Evolutionary conservation across 2,888 invertebrate species (phyloP).

Genomic region (Chelonus formosanus): DNA sequence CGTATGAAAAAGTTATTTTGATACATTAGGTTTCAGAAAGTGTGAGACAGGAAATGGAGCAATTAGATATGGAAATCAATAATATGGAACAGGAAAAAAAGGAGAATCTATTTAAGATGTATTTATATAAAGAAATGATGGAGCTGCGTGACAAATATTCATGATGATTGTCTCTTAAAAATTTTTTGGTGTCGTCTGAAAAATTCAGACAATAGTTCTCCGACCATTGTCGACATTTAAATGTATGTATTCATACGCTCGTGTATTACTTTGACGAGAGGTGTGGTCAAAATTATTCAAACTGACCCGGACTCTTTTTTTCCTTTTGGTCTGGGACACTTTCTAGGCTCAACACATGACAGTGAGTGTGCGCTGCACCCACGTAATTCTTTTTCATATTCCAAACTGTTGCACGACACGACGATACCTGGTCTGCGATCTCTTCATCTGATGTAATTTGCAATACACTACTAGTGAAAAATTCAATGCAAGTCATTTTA

Average conservation of each 20-base stretch:
- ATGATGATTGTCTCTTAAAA: no score
- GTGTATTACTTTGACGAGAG: conserved; percentile 63
- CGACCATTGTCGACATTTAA: conserved; percentile 59
- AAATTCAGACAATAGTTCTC: conserved; percentile 61
- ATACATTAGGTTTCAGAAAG: no score
- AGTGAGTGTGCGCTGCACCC: conserved; percentile 42
- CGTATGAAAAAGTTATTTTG: no score
- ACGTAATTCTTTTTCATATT: conserved; percentile 47
- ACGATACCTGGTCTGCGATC: conserved; percentile 29
- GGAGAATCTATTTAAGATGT: no score
- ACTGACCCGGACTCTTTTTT: conserved; percentile 63
- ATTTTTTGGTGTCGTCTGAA: conserved; percentile 24
- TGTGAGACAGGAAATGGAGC: no score
- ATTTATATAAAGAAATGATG: no score
- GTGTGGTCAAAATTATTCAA: conserved; percentile 66
- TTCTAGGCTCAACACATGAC: conserved; percentile 49
- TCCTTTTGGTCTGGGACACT: conserved; percentile 57
- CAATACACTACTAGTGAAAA: conserved; percentile 21
- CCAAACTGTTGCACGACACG: conserved; percentile 34
- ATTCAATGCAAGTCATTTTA: conserved; percentile 9
- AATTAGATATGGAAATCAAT: no score
- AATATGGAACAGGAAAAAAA: no score
- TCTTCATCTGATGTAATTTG: conserved; percentile 32
- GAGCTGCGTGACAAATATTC: no score
- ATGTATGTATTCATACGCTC: conserved; percentile 64